Base-by-base conservation (phyloP, 2,113 vertebrate species). In the Gallinago paraguaiae region DNA sequence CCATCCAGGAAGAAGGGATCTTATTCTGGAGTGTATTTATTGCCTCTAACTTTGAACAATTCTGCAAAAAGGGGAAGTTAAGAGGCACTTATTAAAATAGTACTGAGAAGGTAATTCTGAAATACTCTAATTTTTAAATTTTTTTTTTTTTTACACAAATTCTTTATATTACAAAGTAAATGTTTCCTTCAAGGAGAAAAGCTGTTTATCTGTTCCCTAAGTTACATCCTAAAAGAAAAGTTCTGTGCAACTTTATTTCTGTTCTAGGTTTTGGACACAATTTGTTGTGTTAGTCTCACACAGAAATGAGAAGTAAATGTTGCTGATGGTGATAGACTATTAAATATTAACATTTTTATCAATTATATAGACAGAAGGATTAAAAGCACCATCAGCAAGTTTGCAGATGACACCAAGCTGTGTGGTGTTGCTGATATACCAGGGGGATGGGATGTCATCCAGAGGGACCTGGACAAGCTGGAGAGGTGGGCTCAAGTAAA, bases 1-100 rank as follows among this genome's bases (percentile, higher is more conserved):
- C 99, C 99, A 13, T n/a, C 94, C 35, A 96, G 71, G 63, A 96
- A 82, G 27, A 95, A 57, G 4, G 27, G 30, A 1, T 68, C 92
- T 20, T 63, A 19, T 33, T 84, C 93, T 61, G 33, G 60, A 11
- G 11, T 35, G 33, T 54, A 50, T 79, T 70, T 82, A 8, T 89
- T 90, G 30, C 53, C 46, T 11, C 27, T 54, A 41, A 46, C 3
- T 1, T 57, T 15, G 2, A 88, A 82, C 10, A 28, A 6, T 59
- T 46, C 67, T 81, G 27, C 11, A 4, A 35, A 25, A 30, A 75
- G 69, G 12, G 27, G 17, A 59, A 93, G 43, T 72, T 93, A 79
- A 92, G 33, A 78, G 63, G 27, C 7, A 24, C 25, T 46, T 85
- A 22, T 2, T 79, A 61, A 88, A 89, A 69, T 75, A 76, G 19